These are phyloP conservation scores for Adrianichthys oophorus DNA, from an alignment of 2,797 vertebrate genomes.

Conservation along the genomic window DNA sequence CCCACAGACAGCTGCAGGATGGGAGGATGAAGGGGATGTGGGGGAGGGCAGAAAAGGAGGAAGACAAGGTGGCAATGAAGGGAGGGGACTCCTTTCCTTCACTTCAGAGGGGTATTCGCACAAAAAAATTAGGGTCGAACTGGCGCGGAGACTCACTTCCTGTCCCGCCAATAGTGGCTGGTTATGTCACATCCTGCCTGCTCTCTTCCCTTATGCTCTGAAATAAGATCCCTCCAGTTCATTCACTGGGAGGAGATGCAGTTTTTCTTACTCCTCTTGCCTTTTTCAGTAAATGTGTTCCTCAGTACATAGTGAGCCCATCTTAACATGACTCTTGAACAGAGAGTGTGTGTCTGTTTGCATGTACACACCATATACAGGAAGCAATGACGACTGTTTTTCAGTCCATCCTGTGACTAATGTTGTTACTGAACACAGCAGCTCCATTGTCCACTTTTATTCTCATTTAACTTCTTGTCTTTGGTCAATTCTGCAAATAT, in stretches of 20 bases:
- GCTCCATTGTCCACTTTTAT: conserved; percentile 47
- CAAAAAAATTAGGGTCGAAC: conserved; percentile 11
- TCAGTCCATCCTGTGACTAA: conserved; percentile 54
- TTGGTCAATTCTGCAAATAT: conserved; percentile 32
- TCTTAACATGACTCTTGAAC: conserved; percentile 8
- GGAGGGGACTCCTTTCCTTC: conserved; percentile 30
- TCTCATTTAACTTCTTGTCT: conserved; percentile 20
- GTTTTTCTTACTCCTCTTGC: conserved; percentile 1
- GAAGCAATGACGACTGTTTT: conserved; percentile 36
- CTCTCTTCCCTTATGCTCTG: conserved; percentile 18
- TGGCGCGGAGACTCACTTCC: conserved; percentile 60
- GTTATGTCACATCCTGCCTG: conserved; percentile 55
- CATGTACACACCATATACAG: conserved; percentile 39
- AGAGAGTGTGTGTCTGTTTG: conserved; percentile 1
- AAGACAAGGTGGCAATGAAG: conserved; percentile 26
- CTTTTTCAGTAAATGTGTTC: conserved; percentile 2
- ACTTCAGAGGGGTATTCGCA: conserved; percentile 12
- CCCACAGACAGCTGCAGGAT: conserved; percentile 71
- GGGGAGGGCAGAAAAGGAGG: background rate
- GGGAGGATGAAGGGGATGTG: conserved; percentile 11
- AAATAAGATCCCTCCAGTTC: conserved; percentile 32
- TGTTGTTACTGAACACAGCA: conserved; percentile 48
- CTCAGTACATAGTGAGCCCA: background rate
- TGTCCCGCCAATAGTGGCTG: conserved; percentile 53
- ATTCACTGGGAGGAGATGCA: background rate